Base-by-base conservation (phyloP, 1,140 invertebrate species). In the Drosophila eugracilis region DNA sequence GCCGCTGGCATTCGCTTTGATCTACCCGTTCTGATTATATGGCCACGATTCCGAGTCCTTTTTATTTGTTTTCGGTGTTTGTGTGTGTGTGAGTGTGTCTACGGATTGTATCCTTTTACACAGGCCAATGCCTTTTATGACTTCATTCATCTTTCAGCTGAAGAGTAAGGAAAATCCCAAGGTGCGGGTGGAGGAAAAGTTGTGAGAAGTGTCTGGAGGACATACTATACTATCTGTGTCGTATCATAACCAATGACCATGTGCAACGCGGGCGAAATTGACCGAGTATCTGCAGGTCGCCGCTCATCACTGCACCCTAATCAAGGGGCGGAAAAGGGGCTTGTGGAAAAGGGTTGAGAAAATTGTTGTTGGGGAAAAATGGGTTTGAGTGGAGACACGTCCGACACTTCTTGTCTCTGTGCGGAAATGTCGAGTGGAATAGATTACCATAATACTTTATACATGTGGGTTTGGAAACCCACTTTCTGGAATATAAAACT, bases 91-190 rank as follows among this genome's bases (percentile, higher is more conserved):
- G n/a, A n/a, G 39, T 55, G 50, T 52, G 50, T 67, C 45, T 50
- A 26, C 48, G 39, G 66, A 73, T 73, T 73, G 70, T 57, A 63
- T 74, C 45, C 70, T 55, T 86, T 81, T 80, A 67, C 77, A 81
- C 83, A 78, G 77, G 52, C 48, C 66, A 85, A 73, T 75, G 80
- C 45, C 57, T 84, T 80, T 80, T 77, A 81, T 77, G 78, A 44
- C 42, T 73, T 73, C 55, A 73, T 73, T 73, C 48, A 45, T 47
- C 36, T 52, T 67, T 10, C 45, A 32, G 41, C 26, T 3, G 14
- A 15, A 34, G 26, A 53, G 58, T 10, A 1, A 4, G 24, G 42
- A 15, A 7, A 12, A 3, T 1, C 2, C 1, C 4, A 17, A 7
- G 41, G 41, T n/a, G n/a, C n/a, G n/a, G n/a, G n/a, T n/a, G n/a